Percentiles rank a stretch among this genome's conserved stretches.
phyloP scores from a whole-genome alignment of 2,888 invertebrate genomes.

The Yponomeuta sedellus region DNA sequence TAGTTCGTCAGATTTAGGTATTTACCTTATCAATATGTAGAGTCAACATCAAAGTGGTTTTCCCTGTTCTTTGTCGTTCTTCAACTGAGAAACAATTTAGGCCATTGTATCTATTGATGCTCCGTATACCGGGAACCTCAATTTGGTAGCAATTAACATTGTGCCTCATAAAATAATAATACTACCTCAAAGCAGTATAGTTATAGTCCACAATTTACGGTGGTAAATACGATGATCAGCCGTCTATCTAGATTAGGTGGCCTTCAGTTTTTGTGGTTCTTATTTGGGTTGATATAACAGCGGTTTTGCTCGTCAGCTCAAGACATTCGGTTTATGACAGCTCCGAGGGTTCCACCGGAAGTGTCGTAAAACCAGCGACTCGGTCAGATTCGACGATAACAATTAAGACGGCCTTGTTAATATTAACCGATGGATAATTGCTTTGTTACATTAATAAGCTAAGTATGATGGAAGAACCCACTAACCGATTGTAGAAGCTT shows the following conservation, averaged over 20 bases:
- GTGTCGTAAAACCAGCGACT: slow-evolving; percentile 58
- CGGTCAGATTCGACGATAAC: slow-evolving; percentile 65
- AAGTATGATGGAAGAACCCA: background rate
- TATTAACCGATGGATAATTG: slow-evolving; percentile 66
- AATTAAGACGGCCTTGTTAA: slow-evolving; percentile 69
- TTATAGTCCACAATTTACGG: slow-evolving; percentile 3
- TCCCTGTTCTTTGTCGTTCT: too few species aligned
- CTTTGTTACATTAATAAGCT: slow-evolving; percentile 23
- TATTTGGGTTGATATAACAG: slow-evolving; percentile 10
- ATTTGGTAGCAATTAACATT: background rate
- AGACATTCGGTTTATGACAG: slow-evolving; percentile 42
- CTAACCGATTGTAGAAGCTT: background rate
- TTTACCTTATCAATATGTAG: too few species aligned
- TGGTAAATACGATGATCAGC: slow-evolving; percentile 1
- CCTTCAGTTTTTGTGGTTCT: background rate
- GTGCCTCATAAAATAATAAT: background rate
- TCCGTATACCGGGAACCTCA: background rate
- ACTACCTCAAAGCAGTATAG: background rate
- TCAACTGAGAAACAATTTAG: too few species aligned
- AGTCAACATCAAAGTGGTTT: too few species aligned
- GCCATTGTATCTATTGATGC: too few species aligned
- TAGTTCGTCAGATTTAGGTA: too few species aligned
- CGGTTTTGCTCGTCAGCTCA: slow-evolving; percentile 14
- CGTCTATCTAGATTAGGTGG: background rate
- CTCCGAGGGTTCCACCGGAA: slow-evolving; percentile 59